phyloP scores from a whole-genome alignment of 1,140 invertebrate genomes.

The Drosophila sproati region DNA sequence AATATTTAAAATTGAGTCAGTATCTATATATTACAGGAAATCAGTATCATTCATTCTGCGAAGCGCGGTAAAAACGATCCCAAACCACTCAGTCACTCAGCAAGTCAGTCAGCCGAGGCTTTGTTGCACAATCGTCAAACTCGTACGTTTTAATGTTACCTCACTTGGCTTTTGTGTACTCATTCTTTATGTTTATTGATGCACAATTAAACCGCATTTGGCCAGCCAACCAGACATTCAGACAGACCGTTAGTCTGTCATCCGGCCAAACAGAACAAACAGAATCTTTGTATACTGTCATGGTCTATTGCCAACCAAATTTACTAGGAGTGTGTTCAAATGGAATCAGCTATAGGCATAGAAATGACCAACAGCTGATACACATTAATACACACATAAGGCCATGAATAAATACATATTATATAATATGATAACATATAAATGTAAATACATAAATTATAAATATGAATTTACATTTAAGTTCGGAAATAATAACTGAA shows the following conservation, averaged over 20 bases:
- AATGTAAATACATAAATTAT: not conserved
- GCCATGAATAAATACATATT: constrained; percentile 4
- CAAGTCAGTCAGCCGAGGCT: constrained; percentile 50
- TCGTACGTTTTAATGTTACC: constrained; percentile 36
- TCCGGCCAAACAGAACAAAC: constrained; percentile 48
- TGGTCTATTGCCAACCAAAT: constrained; percentile 71
- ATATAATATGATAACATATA: not conserved
- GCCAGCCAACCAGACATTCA: constrained; percentile 42
- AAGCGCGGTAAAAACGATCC: constrained; percentile 36
- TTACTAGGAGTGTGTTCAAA: constrained; percentile 55
- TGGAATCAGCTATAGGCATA: constrained; percentile 12
- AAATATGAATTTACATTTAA: not conserved
- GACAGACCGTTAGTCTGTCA: constrained; percentile 34
- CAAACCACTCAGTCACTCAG: constrained; percentile 41
- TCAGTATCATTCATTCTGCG: constrained; percentile 30
- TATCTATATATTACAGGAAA: constrained; percentile 25
- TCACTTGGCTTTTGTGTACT: constrained; percentile 44
- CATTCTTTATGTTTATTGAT: constrained; percentile 56
- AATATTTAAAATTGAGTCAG: not conserved
- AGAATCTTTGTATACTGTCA: constrained; percentile 68
- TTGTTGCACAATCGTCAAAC: constrained; percentile 48
- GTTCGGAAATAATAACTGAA: too few species aligned
- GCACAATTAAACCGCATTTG: constrained; percentile 67
- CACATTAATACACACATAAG: not conserved
- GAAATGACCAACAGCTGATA: not conserved